Conservation (phyloP, 2,797 vertebrate genomes). For the Cuculus canorus region DNA sequence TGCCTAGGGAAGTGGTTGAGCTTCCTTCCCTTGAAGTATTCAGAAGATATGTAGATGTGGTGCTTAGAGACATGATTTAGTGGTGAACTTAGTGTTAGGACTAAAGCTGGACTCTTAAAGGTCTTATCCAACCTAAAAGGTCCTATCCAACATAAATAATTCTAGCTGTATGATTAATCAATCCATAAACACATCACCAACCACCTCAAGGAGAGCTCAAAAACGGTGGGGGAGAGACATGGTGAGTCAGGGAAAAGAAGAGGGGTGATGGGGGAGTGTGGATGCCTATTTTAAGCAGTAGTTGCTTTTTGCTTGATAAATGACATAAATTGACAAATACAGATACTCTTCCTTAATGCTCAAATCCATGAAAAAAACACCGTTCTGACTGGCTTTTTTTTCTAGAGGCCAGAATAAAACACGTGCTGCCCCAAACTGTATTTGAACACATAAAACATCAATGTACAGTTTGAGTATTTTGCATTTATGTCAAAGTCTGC, state of each 20-base stretch:
- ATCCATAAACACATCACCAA: not conserved
- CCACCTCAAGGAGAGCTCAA: not conserved
- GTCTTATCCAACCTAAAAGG: not conserved
- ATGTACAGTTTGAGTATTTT: not conserved
- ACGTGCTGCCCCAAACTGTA: not conserved
- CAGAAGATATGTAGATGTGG: not conserved
- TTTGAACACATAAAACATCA: not conserved
- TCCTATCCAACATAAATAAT: not conserved
- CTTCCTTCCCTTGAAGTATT: not conserved
- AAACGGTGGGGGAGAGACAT: not conserved
- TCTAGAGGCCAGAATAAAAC: not conserved
- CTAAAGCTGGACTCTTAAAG: fast-evolving
- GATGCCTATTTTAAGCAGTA: not conserved
- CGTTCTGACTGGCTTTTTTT: not conserved
- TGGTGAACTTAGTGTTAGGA: not conserved
- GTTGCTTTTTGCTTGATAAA: not conserved
- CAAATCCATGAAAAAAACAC: not conserved
- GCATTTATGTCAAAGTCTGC: not conserved
- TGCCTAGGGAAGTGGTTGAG: not conserved
- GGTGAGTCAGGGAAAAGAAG: too few relatives aligned
- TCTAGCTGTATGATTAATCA: not conserved
- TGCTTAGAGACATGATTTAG: not conserved
- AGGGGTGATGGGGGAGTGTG: too few relatives aligned
- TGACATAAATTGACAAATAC: not conserved
- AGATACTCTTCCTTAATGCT: not conserved